Evolutionary conservation across 2,113 vertebrate species (phyloP).

Genomic region (Ivindomyrus marchei): DNA sequence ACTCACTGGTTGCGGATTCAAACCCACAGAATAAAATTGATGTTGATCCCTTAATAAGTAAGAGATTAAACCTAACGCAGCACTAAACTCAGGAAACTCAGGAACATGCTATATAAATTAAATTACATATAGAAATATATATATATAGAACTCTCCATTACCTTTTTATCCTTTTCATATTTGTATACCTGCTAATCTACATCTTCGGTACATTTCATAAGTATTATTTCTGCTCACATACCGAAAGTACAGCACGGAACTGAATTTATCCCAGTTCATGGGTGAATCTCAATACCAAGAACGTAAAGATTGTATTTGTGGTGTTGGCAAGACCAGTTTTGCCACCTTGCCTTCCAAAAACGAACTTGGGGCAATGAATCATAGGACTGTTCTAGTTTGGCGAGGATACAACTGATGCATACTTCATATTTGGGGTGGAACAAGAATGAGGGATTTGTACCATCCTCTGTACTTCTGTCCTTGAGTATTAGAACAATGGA

Average conservation of each 20-base stretch:
- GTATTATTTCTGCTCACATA: neutral
- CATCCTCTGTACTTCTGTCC: neutral
- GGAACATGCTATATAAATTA: neutral
- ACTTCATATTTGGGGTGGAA: neutral
- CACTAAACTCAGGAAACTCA: neutral
- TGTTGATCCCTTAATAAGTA: neutral
- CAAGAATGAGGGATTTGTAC: neutral
- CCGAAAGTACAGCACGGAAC: neutral
- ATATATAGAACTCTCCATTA: neutral
- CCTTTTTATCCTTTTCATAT: neutral
- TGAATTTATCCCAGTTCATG: neutral
- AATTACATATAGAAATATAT: neutral
- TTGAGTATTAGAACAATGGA: neutral
- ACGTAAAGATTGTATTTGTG: neutral
- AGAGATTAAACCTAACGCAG: neutral
- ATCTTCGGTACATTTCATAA: neutral
- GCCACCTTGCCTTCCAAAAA: neutral
- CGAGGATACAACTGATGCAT: neutral
- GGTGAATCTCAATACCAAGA: neutral
- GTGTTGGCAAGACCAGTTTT: neutral
- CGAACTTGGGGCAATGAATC: neutral
- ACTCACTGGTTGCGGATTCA: neutral
- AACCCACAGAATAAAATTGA: neutral
- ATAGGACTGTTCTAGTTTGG: neutral
- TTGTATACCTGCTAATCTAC: neutral